phyloP scores from a whole-genome alignment of 2,113 vertebrate species.

The Caranx ignobilis region DNA sequence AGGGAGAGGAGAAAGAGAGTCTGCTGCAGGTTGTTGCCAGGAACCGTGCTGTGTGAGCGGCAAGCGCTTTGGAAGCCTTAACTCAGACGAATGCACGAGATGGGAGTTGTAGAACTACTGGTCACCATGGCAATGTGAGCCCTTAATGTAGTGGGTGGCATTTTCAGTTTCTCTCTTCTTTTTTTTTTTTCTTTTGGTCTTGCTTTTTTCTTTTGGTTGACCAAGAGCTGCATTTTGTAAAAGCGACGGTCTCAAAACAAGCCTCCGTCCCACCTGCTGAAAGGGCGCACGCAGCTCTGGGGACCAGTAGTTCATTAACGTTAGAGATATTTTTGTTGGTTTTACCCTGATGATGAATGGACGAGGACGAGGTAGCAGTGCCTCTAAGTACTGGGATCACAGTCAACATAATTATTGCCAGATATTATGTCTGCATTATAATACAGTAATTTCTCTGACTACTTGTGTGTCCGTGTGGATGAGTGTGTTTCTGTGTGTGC shows the following conservation, averaged over 20 bases:
- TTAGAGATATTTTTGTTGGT: background rate
- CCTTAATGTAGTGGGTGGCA: slow-evolving; percentile 67
- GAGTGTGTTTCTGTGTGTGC: slow-evolving; percentile 32
- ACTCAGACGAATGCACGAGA: slow-evolving; percentile 69
- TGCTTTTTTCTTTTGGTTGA: background rate
- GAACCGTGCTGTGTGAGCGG: slow-evolving; percentile 53
- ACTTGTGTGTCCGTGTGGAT: slow-evolving; percentile 60
- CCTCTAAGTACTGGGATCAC: slow-evolving; percentile 66
- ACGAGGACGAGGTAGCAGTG: slow-evolving; percentile 67
- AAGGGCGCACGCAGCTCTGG: slow-evolving; percentile 20
- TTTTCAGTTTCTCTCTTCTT: slow-evolving; percentile 39
- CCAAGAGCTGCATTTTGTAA: slow-evolving; percentile 18
- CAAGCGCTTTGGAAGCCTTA: slow-evolving; percentile 68
- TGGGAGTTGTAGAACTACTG: slow-evolving; percentile 60
- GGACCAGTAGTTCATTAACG: slow-evolving; percentile 46
- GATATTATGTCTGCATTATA: slow-evolving; percentile 68
- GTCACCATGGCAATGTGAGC: slow-evolving; percentile 77
- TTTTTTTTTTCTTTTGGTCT: background rate
- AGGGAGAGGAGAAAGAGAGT: slow-evolving; percentile 10
- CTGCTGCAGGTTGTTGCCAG: slow-evolving; percentile 69
- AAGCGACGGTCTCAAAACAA: slow-evolving; percentile 41
- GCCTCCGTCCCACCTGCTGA: slow-evolving; percentile 30
- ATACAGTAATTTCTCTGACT: slow-evolving; percentile 75
- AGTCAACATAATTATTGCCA: slow-evolving; percentile 62
- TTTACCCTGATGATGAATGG: slow-evolving; percentile 37